Evolutionary conservation across 2,113 vertebrate genomes (phyloP).

Genomic region (Syrmaticus mikado): DNA sequence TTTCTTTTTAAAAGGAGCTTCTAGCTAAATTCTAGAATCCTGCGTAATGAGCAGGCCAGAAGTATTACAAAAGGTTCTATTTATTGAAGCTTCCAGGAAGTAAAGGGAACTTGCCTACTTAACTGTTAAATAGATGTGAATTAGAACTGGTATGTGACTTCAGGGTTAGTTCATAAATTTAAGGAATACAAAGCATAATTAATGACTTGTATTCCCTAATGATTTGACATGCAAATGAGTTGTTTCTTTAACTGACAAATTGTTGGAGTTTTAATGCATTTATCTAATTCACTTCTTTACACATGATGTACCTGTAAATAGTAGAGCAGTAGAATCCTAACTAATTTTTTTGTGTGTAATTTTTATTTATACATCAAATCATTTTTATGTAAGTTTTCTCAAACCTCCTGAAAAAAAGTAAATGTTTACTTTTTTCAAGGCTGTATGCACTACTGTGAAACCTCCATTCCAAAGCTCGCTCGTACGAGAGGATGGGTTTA

Average conservation of each 20-base stretch:
- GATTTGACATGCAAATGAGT: background rate
- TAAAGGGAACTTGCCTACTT: background rate
- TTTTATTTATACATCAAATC: background rate
- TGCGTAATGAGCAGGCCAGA: background rate
- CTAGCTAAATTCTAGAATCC: background rate
- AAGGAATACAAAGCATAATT: background rate
- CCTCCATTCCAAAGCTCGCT: background rate
- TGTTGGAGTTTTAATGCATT: background rate
- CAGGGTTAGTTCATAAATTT: background rate
- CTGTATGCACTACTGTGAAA: background rate
- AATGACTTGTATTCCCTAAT: background rate
- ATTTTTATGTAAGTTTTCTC: background rate
- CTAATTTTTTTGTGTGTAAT: background rate
- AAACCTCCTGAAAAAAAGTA: background rate
- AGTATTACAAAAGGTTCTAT: background rate
- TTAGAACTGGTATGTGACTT: background rate
- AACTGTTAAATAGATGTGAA: conserved; percentile 28
- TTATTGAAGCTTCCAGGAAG: conserved; percentile 49
- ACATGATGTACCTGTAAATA: background rate
- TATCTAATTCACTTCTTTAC: background rate
- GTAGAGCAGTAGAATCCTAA: background rate
- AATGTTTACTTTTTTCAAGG: background rate
- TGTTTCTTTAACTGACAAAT: background rate
- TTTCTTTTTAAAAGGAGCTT: background rate
- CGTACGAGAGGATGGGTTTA: background rate